Conservation (phyloP, 2,113 vertebrate genomes). For the Progne subis region DNA sequence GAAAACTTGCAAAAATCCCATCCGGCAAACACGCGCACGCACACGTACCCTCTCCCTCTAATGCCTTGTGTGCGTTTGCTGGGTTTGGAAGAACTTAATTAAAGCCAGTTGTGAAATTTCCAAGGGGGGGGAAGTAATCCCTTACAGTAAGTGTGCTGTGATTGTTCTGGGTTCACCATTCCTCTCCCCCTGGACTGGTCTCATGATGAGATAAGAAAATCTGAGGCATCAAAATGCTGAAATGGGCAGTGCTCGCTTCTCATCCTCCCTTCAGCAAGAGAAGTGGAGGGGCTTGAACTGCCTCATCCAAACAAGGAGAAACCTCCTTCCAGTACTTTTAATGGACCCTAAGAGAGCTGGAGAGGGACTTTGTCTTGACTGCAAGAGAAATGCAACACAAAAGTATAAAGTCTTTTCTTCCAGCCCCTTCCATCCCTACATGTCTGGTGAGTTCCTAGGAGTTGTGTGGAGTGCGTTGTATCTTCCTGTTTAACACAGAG, state of each 20-base stretch:
- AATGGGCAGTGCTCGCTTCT: neutral
- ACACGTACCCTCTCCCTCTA: neutral
- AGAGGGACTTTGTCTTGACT: neutral
- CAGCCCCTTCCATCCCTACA: neutral
- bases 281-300: neutral
- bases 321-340: neutral
- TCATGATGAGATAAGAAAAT: neutral
- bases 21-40: rapidly evolving
- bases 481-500: neutral
- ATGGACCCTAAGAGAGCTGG: neutral
- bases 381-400: neutral
- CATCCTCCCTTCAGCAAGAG: neutral
- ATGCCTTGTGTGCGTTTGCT: neutral
- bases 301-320: neutral
- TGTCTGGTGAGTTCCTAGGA: neutral
- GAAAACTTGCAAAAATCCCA: neutral
- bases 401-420: neutral
- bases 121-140: neutral
- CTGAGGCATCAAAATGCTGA: conserved; percentile 11
- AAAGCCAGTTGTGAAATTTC: conserved; percentile 45
- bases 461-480: rapidly evolving
- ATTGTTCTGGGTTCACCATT: conserved; percentile 8
- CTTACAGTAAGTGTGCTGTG: neutral
- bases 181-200: neutral
- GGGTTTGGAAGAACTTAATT: conserved; percentile 55